Conservation (phyloP, 1,140 invertebrate species). For the Camponotus pennsylvanicus region DNA sequence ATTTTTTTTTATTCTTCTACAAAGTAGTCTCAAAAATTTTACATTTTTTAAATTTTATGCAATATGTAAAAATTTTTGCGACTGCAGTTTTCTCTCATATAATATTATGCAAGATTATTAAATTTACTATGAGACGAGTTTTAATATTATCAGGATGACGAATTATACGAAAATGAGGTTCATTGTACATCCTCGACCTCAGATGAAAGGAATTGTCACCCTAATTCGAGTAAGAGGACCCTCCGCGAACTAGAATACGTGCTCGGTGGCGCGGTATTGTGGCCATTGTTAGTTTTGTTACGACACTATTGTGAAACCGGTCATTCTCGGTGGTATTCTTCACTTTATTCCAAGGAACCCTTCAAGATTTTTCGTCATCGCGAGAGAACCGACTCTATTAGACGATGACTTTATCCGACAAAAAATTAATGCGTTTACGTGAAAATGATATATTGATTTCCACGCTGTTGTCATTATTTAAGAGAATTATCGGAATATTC, state of each 20-base stretch:
- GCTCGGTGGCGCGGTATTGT: constrained; percentile 38
- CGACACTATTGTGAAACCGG: constrained; percentile 52
- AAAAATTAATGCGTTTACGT: constrained; percentile 16
- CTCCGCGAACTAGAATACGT: constrained; percentile 33
- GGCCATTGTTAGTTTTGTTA: constrained; percentile 64
- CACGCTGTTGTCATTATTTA: not conserved
- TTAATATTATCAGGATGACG: constrained; percentile 4
- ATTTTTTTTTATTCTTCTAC: not conserved
- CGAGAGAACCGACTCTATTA: constrained; percentile 50
- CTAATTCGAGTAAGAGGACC: constrained; percentile 46
- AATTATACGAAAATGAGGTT: not conserved
- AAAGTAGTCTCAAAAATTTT: not conserved
- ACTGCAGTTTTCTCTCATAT: not conserved
- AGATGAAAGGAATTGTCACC: constrained; percentile 46
- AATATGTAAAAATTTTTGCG: not conserved
- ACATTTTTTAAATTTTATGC: not conserved
- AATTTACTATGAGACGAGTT: constrained; percentile 13
- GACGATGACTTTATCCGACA: constrained; percentile 17
- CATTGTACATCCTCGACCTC: constrained; percentile 24
- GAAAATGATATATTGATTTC: not conserved
- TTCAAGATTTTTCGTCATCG: not conserved
- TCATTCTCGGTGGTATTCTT: constrained; percentile 5
- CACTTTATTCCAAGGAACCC: constrained; percentile 36
- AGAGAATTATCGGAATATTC: not conserved
- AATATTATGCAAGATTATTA: constrained; percentile 20